These are phyloP conservation scores for Uropetala carovei DNA, from an alignment of 2,888 invertebrate genomes.

Conservation along the genomic window DNA sequence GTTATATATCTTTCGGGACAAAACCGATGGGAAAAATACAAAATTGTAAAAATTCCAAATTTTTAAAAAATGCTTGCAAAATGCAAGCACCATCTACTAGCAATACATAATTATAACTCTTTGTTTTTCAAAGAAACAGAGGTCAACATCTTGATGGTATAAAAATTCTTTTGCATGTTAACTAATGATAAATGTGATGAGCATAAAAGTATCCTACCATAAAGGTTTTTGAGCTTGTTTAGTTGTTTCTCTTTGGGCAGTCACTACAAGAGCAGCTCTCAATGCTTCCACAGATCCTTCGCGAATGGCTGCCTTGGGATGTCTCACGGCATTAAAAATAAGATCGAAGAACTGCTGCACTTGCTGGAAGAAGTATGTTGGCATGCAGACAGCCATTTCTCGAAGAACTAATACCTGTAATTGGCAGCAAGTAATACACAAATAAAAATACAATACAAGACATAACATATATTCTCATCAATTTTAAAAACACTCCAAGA, in stretches of 20 bases:
- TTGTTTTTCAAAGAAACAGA: too few relatives aligned
- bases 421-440: conserved; percentile 48
- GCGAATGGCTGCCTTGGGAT: conserved; percentile 92
- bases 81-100: too few relatives aligned
- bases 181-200: neutral
- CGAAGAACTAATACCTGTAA: conserved; percentile 86
- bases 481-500: neutral
- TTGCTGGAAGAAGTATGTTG: conserved; percentile 97
- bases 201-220: conserved; percentile 79
- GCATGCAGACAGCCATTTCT: conserved; percentile 96
- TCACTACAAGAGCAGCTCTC: conserved; percentile 95
- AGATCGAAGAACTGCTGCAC: conserved; percentile 95
- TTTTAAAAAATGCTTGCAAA: too few relatives aligned
- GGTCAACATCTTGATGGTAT: too few relatives aligned
- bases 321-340: conserved; percentile 93
- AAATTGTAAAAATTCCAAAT: too few relatives aligned
- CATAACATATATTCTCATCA: neutral
- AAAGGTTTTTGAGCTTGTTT: conserved; percentile 92
- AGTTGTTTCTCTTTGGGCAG: conserved; percentile 96
- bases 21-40: too few relatives aligned
- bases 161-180: neutral
- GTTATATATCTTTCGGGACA: too few relatives aligned
- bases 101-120: too few relatives aligned
- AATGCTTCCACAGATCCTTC: conserved; percentile 96
- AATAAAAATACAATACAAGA: conserved; percentile 31